Percentiles rank a stretch among this genome's conserved stretches.
Conservation (phyloP, 2,888 invertebrate species). For the Noctua comes region DNA sequence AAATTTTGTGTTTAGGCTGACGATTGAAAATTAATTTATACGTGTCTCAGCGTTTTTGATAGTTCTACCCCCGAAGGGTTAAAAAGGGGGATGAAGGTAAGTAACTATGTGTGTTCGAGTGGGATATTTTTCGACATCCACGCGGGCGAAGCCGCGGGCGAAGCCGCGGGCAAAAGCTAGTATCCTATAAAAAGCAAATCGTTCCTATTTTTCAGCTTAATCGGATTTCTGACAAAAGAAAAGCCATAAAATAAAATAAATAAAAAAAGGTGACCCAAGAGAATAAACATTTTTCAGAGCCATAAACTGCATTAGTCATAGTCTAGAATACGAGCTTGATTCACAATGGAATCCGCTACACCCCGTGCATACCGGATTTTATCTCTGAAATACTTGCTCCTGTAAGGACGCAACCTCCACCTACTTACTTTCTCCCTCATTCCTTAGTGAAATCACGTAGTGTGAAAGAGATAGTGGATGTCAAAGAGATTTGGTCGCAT, state of each 20-base stretch:
- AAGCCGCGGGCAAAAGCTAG: too few relatives aligned
- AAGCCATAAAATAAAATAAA: too few relatives aligned
- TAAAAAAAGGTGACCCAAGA: slow-evolving; percentile 15
- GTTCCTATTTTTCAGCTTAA: slow-evolving; percentile 13
- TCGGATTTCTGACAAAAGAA: slow-evolving; percentile 25
- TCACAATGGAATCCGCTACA: slow-evolving; percentile 61
- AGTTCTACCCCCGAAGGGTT: too few relatives aligned
- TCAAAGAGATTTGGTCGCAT: slow-evolving; percentile 49
- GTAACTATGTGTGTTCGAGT: too few relatives aligned
- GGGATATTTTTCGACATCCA: too few relatives aligned
- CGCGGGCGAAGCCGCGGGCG: too few relatives aligned
- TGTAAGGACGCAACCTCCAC: slow-evolving; percentile 45
- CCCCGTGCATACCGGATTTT: slow-evolving; percentile 63
- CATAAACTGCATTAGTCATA: slow-evolving; percentile 61
- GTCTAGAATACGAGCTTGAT: slow-evolving; percentile 61
- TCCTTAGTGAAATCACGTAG: not conserved
- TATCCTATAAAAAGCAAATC: not conserved
- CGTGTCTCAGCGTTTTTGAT: too few relatives aligned
- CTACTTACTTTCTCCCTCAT: slow-evolving; percentile 41
- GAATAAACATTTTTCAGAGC: slow-evolving; percentile 43
- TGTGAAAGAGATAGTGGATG: slow-evolving; percentile 45
- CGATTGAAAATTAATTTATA: too few relatives aligned
- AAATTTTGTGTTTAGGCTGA: too few relatives aligned
- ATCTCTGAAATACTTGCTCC: slow-evolving; percentile 54
- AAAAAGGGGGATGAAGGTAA: too few relatives aligned